A percentile compares a stretch with the other conserved stretches of the same genome.
Evolutionary conservation across 2,888 invertebrate genomes (phyloP).

Genomic region (Gerris lacustris): DNA sequence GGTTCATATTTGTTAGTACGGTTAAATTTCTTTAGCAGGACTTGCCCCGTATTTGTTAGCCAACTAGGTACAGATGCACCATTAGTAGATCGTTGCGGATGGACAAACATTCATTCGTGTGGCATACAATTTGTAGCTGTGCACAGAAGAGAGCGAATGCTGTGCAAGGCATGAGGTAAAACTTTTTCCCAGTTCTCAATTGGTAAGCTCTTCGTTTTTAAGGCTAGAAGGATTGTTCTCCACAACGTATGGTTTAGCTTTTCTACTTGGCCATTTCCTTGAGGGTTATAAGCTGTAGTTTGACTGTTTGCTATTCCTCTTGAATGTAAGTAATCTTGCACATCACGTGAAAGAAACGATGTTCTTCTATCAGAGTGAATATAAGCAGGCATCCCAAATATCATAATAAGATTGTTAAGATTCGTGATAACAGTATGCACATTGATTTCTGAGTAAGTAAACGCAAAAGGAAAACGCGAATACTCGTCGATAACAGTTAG

Average conservation of each 20-base stretch:
- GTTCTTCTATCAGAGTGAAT: slow-evolving; percentile 28
- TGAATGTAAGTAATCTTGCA: too few relatives aligned
- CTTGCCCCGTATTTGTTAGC: slow-evolving; percentile 10
- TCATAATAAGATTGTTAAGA: slow-evolving; percentile 19
- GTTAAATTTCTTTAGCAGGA: neutral
- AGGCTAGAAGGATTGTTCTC: slow-evolving; percentile 19
- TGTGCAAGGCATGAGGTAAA: slow-evolving; percentile 23
- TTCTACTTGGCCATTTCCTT: too few relatives aligned
- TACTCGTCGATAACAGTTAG: too few relatives aligned
- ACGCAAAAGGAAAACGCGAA: too few relatives aligned
- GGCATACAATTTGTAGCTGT: slow-evolving; percentile 26
- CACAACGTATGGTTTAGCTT: too few relatives aligned
- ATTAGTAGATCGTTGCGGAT: slow-evolving; percentile 2
- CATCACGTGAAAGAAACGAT: slow-evolving; percentile 9
- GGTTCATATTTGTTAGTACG: slow-evolving; percentile 23
- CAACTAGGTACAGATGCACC: slow-evolving; percentile 11
- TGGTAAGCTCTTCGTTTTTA: slow-evolving; percentile 16
- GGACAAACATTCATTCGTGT: slow-evolving; percentile 23
- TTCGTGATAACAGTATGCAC: too few relatives aligned
- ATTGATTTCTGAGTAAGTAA: too few relatives aligned
- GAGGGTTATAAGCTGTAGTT: too few relatives aligned
- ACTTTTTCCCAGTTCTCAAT: slow-evolving; percentile 22
- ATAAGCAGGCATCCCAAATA: slow-evolving; percentile 27
- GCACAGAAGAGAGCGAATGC: slow-evolving; percentile 25
- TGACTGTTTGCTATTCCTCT: too few relatives aligned